phyloP scores from a whole-genome alignment of 2,113 vertebrate species.

The Ovibos moschatus region DNA sequence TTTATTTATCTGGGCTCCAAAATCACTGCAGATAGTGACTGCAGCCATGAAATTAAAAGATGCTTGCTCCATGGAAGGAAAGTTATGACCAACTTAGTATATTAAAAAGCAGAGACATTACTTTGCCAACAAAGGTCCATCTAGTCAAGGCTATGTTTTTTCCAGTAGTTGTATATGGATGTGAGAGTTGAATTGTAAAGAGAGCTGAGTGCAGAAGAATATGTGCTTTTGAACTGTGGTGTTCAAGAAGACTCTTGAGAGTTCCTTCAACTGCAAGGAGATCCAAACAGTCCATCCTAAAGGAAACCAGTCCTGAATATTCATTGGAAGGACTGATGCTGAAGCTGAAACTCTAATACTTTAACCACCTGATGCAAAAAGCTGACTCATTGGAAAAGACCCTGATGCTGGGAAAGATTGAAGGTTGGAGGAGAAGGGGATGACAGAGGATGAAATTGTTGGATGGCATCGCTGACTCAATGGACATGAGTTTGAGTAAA shows the following conservation, averaged over 20 bases:
- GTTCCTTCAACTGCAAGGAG: background rate
- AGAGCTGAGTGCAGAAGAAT: background rate
- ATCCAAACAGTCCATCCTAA: background rate
- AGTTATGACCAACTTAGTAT: background rate
- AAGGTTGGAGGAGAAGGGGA: background rate
- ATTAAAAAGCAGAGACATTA: background rate
- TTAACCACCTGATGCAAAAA: background rate
- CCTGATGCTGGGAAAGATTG: background rate
- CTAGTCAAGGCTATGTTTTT: background rate
- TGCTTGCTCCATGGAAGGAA: background rate
- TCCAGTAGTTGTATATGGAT: background rate
- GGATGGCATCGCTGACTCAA: rapidly evolving
- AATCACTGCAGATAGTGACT: background rate
- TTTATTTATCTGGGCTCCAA: background rate
- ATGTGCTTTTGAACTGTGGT: background rate
- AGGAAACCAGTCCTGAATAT: background rate
- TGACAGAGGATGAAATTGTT: background rate
- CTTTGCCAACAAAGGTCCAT: background rate
- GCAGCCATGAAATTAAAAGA: background rate
- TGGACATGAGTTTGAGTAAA: background rate
- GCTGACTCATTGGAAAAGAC: background rate
- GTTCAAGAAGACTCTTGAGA: background rate
- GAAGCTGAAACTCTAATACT: background rate
- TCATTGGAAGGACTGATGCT: background rate
- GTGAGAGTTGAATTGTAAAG: background rate